Evolutionary conservation across 2,888 invertebrate genomes (phyloP).

Genomic region (Xestoiulus laeticollis): DNA sequence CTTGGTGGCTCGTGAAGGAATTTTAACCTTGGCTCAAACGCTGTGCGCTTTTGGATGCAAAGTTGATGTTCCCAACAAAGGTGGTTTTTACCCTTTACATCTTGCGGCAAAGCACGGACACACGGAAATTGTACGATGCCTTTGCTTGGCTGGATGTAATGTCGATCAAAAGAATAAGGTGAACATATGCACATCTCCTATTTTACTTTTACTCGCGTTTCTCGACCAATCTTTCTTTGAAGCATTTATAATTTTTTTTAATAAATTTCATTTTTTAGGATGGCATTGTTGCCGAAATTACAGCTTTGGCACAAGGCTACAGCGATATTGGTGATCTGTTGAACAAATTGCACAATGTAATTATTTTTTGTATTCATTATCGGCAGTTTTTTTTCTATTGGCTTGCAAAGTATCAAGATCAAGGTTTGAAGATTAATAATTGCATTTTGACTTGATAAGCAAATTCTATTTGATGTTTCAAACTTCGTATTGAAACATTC

Average conservation of each 20-base stretch:
- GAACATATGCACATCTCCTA: conserved; percentile 44
- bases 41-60: conserved; percentile 71
- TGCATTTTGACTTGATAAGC: background rate
- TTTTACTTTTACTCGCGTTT: background rate
- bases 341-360: conserved; percentile 72
- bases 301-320: conserved; percentile 78
- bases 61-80: conserved; percentile 72
- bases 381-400: background rate
- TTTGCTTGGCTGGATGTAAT: conserved; percentile 77
- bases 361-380: conserved; percentile 59
- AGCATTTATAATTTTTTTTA: background rate
- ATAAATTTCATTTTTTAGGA: conserved; percentile 64
- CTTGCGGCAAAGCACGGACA: conserved; percentile 77
- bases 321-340: conserved; percentile 75
- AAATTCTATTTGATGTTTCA: background rate
- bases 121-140: conserved; percentile 74
- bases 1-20: conserved; percentile 69
- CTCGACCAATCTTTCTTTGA: too few relatives aligned
- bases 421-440: background rate
- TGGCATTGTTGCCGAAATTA: conserved; percentile 78
- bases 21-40: conserved; percentile 69
- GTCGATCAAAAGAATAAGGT: conserved; percentile 73
- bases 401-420: background rate
- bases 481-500: background rate
- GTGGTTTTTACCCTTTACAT: conserved; percentile 74